Base-by-base conservation (phyloP, 1,140 invertebrate species). In the Heliconius hewitsoni region DNA sequence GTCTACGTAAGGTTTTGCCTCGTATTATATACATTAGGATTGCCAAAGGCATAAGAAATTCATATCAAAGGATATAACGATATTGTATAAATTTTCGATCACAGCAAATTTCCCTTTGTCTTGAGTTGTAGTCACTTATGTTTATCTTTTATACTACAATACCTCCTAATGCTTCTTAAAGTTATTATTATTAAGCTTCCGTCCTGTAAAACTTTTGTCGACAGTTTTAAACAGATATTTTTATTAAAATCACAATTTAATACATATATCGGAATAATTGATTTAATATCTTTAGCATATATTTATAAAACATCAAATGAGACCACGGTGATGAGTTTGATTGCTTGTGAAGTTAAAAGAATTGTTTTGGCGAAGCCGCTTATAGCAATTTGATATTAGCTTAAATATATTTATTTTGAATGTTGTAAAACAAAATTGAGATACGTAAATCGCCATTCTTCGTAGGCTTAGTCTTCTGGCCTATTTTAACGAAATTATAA, bases 191-290 rank as follows among this genome's bases (percentile, higher is more conserved):
- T 86, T 90, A 84, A 81, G 88, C 87, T 89, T 88, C 88, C 89
- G 87, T 90, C 88, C 88, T 90, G 80, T 81, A 80, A 83, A 83
- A 80, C 84, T 87, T 85, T 84, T 81, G 55, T 77, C 76, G 46
- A 81, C 76, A 77, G 76, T 78, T 50, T 57, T 81, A 50, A 71
- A 74, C 75, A 71, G 46, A 74, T 66, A 77, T 52, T 50, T 46
- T 71, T 70, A 76, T 34, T 76, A 34, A 76, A 70, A 70, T 70
- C 39, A 39, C 46, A 70, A 42, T 76, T 70, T 70, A 46, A 19
- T 74, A 57, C 6, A 75, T 39, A 46, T 46, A 46, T 75, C 8
- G 74, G 1, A 52, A 34, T 75, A 34, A 46, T 66, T 42, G 3
- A 42, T 75, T 75, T 50, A 8, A 75, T 60, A 60, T 60, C 46